A percentile compares a stretch with the other conserved stretches of the same genome.
These are phyloP conservation scores for Nannobrachium achirus DNA, from an alignment of 2,113 vertebrate species.

Conservation along the genomic window DNA sequence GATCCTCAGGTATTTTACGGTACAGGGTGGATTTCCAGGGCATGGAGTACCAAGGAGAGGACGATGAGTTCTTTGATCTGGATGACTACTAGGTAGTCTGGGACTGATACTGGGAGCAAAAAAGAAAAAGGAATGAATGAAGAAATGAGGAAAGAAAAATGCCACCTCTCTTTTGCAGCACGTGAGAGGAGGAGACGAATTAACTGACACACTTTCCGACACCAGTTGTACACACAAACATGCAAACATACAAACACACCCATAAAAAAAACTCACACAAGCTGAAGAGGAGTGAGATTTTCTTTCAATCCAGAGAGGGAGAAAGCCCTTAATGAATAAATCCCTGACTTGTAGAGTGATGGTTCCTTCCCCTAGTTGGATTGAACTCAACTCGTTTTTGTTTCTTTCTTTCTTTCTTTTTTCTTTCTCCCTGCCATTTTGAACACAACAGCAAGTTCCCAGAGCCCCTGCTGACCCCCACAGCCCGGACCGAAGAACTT, in stretches of 20 bases:
- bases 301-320: slow-evolving; percentile 77
- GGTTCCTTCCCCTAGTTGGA: slow-evolving; percentile 94
- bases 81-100: slow-evolving; percentile 99
- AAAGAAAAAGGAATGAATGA: slow-evolving; percentile 68
- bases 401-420: slow-evolving; percentile 49
- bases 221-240: slow-evolving; percentile 71
- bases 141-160: slow-evolving; percentile 75
- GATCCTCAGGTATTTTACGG: slow-evolving; percentile 91
- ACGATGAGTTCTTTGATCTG: slow-evolving; percentile 99
- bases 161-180: slow-evolving; percentile 75
- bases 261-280: slow-evolving; percentile 66
- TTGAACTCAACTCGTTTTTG: slow-evolving; percentile 88
- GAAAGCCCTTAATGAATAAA: slow-evolving; percentile 78
- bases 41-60: slow-evolving; percentile 99
- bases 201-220: slow-evolving; percentile 75
- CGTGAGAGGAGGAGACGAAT: slow-evolving; percentile 73
- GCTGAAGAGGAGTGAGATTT: slow-evolving; percentile 75
- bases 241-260: slow-evolving; percentile 71
- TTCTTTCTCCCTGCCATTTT: slow-evolving; percentile 77
- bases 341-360: slow-evolving; percentile 96
- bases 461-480: slow-evolving; percentile 66
- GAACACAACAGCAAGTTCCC: slow-evolving; percentile 88
- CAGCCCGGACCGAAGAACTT: slow-evolving; percentile 74
- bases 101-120: slow-evolving; percentile 80
- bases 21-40: slow-evolving; percentile 99